Percentiles rank a stretch among this genome's conserved stretches.
These are phyloP conservation scores for Folsomia manolachei DNA, from an alignment of 2,888 invertebrate genomes.

Conservation along the genomic window DNA sequence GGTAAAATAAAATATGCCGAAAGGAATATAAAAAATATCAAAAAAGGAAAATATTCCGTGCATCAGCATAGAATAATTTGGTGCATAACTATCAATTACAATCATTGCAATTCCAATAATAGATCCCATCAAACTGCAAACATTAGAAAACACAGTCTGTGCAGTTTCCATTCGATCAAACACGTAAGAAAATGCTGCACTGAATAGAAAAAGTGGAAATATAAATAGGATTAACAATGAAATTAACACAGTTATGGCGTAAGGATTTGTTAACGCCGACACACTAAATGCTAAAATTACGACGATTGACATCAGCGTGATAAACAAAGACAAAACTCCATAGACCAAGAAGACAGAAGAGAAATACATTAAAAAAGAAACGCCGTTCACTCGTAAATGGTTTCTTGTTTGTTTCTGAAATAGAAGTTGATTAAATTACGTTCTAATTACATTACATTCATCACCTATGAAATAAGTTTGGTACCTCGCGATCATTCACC, in stretches of 20 bases:
- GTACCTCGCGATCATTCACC: constrained; percentile 79
- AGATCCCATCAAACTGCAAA: constrained; percentile 67
- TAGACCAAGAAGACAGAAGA: constrained; percentile 71
- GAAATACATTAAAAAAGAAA: constrained; percentile 73
- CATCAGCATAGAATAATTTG: constrained; percentile 55
- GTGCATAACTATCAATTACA: constrained; percentile 30
- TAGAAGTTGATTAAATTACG: constrained; percentile 3
- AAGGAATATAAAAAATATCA: constrained; percentile 77
- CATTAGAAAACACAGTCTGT: constrained; percentile 73
- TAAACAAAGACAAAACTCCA: constrained; percentile 66
- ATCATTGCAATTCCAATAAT: constrained; percentile 34
- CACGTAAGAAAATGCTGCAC: constrained; percentile 72
- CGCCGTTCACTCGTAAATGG: constrained; percentile 75
- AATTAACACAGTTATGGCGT: constrained; percentile 68
- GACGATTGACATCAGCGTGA: constrained; percentile 64
- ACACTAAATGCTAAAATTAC: constrained; percentile 69
- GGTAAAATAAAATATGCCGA: constrained; percentile 77
- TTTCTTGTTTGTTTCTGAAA: constrained; percentile 75
- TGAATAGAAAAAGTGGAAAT: constrained; percentile 71
- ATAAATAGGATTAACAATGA: constrained; percentile 68
- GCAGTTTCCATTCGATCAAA: constrained; percentile 81
- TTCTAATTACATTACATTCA: too few relatives aligned
- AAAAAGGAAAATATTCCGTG: constrained; percentile 71
- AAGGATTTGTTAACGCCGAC: constrained; percentile 66
- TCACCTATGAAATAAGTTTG: too few relatives aligned